Percentiles rank a stretch among this genome's conserved stretches.
Conservation (phyloP, 2,113 vertebrate species). For the Promerops cafer region DNA sequence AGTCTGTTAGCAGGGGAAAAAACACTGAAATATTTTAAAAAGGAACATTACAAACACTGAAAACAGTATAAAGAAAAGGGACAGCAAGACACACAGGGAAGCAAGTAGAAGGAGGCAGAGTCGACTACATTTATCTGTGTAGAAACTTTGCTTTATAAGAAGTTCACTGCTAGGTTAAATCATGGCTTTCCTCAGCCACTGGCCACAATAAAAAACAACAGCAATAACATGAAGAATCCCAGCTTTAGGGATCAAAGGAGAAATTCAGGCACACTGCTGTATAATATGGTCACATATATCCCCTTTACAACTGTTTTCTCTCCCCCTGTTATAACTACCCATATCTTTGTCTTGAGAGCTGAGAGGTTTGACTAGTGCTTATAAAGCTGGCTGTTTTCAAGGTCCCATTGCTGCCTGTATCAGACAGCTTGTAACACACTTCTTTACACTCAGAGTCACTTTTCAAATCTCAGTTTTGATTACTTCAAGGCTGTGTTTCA, state of each 20-base stretch:
- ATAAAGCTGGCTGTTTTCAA: background rate
- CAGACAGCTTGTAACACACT: background rate
- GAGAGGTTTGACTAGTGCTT: background rate
- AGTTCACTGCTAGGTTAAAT: background rate
- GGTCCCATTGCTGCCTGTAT: background rate
- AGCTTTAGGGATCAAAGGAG: background rate
- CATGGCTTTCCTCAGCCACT: background rate
- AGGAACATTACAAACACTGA: background rate
- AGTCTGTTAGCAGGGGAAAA: background rate
- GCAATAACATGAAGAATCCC: background rate
- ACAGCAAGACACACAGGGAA: background rate
- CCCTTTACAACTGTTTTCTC: background rate
- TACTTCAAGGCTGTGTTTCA: slow-evolving; percentile 19
- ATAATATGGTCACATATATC: background rate
- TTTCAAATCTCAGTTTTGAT: slow-evolving; percentile 38
- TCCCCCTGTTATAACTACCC: background rate
- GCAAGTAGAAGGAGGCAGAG: background rate
- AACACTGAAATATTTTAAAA: background rate
- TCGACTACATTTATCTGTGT: background rate
- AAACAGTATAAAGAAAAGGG: slow-evolving; percentile 21
- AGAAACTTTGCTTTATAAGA: background rate
- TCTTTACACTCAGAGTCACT: background rate
- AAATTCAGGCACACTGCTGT: background rate
- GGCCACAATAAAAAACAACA: background rate
- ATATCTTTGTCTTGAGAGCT: background rate